These are phyloP conservation scores for Altica lythri DNA, from an alignment of 2,888 invertebrate genomes.

Conservation along the genomic window DNA sequence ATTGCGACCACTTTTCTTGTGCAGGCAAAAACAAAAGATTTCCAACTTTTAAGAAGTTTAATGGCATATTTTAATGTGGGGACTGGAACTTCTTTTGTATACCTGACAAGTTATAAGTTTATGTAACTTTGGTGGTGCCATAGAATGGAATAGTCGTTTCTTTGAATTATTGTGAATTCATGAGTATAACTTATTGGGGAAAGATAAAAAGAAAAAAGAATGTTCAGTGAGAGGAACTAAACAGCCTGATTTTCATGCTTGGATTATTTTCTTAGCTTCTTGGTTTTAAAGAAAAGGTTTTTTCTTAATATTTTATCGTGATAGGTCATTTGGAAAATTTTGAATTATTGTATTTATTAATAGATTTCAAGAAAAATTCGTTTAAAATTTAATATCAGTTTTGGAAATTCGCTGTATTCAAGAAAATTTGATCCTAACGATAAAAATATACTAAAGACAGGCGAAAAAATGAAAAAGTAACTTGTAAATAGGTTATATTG, in stretches of 20 bases:
- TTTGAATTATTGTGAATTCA: conserved; percentile 30
- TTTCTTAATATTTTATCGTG: too few relatives aligned
- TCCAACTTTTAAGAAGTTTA: conserved; percentile 33
- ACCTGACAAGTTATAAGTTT: conserved; percentile 32
- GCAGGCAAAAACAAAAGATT: conserved; percentile 34
- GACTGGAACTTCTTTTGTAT: conserved; percentile 29
- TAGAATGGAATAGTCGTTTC: conserved; percentile 19
- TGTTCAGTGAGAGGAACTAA: conserved; percentile 9
- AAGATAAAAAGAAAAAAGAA: conserved; percentile 16
- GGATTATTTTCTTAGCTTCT: conserved; percentile 3
- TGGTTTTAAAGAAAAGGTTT: too few relatives aligned
- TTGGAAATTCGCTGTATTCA: too few relatives aligned
- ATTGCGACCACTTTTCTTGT: conserved; percentile 31
- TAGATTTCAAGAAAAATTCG: too few relatives aligned
- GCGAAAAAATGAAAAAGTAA: too few relatives aligned
- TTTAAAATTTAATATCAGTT: too few relatives aligned
- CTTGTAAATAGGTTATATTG: too few relatives aligned
- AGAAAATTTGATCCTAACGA: too few relatives aligned
- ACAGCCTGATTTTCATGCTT: conserved; percentile 13
- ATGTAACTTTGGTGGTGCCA: conserved; percentile 22
- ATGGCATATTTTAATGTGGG: conserved; percentile 34
- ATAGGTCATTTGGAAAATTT: too few relatives aligned
- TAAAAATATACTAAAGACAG: too few relatives aligned
- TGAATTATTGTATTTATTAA: too few relatives aligned
- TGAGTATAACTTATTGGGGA: conserved; percentile 24